Evolutionary conservation across 2,797 vertebrate species (phyloP), one percentile per base, ranked within the genome.

Genomic region (Ataeniobius toweri): DNA sequence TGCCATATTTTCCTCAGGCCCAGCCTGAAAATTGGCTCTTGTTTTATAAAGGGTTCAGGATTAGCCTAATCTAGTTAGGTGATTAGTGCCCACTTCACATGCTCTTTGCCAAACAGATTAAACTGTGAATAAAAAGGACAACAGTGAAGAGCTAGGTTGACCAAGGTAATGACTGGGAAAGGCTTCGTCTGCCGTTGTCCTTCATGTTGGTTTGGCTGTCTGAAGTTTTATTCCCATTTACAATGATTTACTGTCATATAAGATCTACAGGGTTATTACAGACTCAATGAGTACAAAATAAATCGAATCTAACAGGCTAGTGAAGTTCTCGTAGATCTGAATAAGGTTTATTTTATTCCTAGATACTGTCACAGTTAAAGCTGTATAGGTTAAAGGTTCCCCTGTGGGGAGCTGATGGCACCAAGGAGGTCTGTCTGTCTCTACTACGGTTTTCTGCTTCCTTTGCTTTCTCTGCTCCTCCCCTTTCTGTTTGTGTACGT

Each of bases 21-120:
- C 31, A 39, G 67, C 75, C 79, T 80, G 18, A 16, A 36, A 44
- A n/a, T 83, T 82, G 72, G 82, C 59, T 74, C 71, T 77, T 76
- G 91, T 82, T 95, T 93, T 95, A 94, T 93, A 93, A 94, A 96
- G 95, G 91, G 94, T 89, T 87, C 85, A 81, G 93, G 95, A 94
- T 95, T 94, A 94, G 86, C 82, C 84, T 94, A 94, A 96, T 95
- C 94, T 94, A 83, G 88, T 95, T 95, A 95, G 93, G 93, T 89
- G 93, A 94, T 96, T 96, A 94, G 89, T 80, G 63, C 53, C 79
- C 75, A 83, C 87, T 91, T 94, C 82, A 83, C 92, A 88, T 92
- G 91, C 85, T 92, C 83, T 91, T 87, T 86, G 89, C 89, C 79
- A 71, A 74, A 76, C 85, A 90, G 89, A 91, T 93, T 89, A 90